Evolutionary conservation across 2,888 invertebrate genomes (phyloP), one percentile per base, ranked within the genome.

Genomic region (Villa cingulata): DNA sequence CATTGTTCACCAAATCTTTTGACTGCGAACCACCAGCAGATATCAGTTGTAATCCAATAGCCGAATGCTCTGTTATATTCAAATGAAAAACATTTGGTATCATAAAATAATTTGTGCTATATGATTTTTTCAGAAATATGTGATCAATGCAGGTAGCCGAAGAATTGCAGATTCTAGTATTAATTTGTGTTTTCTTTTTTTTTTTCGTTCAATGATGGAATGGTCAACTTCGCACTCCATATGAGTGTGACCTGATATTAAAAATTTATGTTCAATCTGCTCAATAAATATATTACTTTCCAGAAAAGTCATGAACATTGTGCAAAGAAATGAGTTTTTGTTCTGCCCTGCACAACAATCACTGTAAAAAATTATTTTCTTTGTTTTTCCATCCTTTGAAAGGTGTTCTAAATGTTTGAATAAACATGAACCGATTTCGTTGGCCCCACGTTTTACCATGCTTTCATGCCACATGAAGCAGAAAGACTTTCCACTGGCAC

Each of bases 381-480:
- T 47, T 43, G 48, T 27, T 27, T 27, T 9, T 27, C 9, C 5
- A n/a, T n/a, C n/a, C n/a, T n/a, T n/a, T 9, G 27, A 27, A 27
- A 27, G 27, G 9, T 19, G 12, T 18, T n/a, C 12, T 9, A 27
- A 15, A n/a, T 27, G 17, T 42, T 53, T 51, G 20, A 50, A 50
- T 36, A 54, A 38, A 46, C 52, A 54, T 14, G 53, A 53, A 34
- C 51, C 52, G 38, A 53, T 51, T 46, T 54, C 48, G 39, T 54
- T 54, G 15, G 50, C 54, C 42, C 52, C 54, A 46, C 51, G 49
- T 23, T 45, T 48, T 48, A 50, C 50, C 23, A 54, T 39, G n/a
- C 37, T 45, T 52, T 53, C 54, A 49, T 53, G 46, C 53, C 54
- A 53, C 51, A 56, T 54, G 46, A 45, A 52, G 37, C 53, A 53